phyloP scores from a whole-genome alignment of 2,888 invertebrate species.

The Melanostoma scalare region DNA sequence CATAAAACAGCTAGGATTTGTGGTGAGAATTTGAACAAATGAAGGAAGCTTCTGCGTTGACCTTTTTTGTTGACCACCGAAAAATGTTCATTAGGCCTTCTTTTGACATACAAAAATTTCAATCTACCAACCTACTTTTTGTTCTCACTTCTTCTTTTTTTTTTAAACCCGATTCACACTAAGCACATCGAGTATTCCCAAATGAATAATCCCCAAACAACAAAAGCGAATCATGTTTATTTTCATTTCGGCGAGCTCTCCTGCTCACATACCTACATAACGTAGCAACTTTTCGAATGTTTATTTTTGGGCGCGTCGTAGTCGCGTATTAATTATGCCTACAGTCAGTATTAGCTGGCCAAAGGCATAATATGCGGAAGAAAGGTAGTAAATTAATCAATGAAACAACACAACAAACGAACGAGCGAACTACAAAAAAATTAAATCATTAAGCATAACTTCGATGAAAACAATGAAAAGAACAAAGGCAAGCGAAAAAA shows the following conservation, averaged over 20 bases:
- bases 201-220: constrained; percentile 20
- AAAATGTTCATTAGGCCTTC: too few species aligned
- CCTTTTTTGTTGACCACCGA: too few species aligned
- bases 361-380: constrained; percentile 41
- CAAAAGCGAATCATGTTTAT: constrained; percentile 43
- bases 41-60: too few species aligned
- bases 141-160: not conserved
- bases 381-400: constrained; percentile 69
- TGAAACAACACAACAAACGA: constrained; percentile 15
- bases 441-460: constrained; percentile 61
- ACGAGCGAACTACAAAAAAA: constrained; percentile 31
- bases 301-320: constrained; percentile 37
- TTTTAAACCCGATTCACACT: not conserved
- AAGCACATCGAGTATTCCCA: not conserved
- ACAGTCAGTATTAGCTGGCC: constrained; percentile 17
- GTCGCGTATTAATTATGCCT: constrained; percentile 23
- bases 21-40: too few species aligned
- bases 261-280: not conserved
- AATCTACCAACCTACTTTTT: not conserved
- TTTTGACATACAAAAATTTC: too few species aligned
- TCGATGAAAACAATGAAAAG: constrained; percentile 49
- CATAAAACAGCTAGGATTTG: too few species aligned
- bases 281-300: constrained; percentile 27
- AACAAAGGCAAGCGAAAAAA: constrained; percentile 26
- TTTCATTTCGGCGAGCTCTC: constrained; percentile 37